Evolutionary conservation across 2,113 vertebrate species (phyloP).

Genomic region (Vombatus ursinus): DNA sequence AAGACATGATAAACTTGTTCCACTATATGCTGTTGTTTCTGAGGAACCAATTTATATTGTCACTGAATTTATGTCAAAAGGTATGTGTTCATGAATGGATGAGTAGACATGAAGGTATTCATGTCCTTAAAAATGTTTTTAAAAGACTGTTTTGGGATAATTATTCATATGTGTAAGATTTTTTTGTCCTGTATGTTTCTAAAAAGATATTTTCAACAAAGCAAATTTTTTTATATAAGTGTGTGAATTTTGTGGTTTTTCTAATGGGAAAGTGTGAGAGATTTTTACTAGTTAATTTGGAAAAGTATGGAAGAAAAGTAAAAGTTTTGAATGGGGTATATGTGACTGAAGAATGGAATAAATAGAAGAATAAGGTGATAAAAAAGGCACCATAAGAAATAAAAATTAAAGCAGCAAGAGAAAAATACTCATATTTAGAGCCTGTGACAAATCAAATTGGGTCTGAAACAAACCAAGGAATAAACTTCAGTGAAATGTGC

Average conservation of each 20-base stretch:
- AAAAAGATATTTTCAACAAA: slow-evolving; percentile 9
- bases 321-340: slow-evolving; percentile 17
- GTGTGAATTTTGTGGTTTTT: slow-evolving; percentile 41
- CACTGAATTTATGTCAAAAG: slow-evolving; percentile 98
- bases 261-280: slow-evolving; percentile 10
- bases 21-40: slow-evolving; percentile 95
- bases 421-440: neutral
- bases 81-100: slow-evolving; percentile 75
- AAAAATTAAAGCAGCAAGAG: neutral
- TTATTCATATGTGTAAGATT: slow-evolving; percentile 28
- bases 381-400: slow-evolving; percentile 34
- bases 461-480: slow-evolving; percentile 13
- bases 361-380: neutral
- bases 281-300: slow-evolving; percentile 1
- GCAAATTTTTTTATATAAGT: slow-evolving; percentile 15
- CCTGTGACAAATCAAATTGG: slow-evolving; percentile 15
- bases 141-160: neutral
- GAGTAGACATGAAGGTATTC: slow-evolving; percentile 31
- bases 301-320: slow-evolving; percentile 26
- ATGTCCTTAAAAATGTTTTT: slow-evolving; percentile 26
- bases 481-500: slow-evolving; percentile 21
- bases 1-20: slow-evolving; percentile 95
- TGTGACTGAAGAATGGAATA: slow-evolving; percentile 40
- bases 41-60: slow-evolving; percentile 97
- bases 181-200: slow-evolving; percentile 34